Evolutionary conservation across 1,140 invertebrate species (phyloP).

Genomic region (Cotesia chilonis): DNA sequence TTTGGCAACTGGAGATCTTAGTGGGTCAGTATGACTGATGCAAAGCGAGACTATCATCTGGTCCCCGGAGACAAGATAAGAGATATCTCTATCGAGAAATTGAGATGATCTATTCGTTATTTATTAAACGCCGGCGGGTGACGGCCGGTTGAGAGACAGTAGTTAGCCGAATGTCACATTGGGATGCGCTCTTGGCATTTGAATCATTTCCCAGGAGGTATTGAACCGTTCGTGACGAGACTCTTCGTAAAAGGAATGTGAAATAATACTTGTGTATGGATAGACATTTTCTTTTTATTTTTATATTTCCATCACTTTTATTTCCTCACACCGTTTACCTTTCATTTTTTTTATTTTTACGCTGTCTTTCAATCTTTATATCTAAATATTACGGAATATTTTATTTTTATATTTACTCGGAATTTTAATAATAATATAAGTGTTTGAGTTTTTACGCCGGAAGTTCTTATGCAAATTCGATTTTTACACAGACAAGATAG

Average conservation of each 20-base stretch:
- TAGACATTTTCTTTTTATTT: not conserved
- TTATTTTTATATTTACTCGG: no score
- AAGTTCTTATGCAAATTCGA: no score
- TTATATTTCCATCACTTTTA: not conserved
- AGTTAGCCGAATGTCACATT: conserved; percentile 22
- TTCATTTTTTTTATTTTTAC: not conserved
- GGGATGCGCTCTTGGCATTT: conserved; percentile 8
- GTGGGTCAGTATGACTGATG: not conserved
- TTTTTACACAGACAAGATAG: no score
- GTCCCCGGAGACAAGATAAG: not conserved
- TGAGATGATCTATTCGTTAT: conserved; percentile 17
- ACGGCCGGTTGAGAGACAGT: conserved; percentile 24
- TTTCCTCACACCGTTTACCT: not conserved
- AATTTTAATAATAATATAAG: no score
- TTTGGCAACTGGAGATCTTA: not conserved
- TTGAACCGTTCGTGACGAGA: conserved; percentile 5
- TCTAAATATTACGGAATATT: no score
- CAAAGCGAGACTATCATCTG: not conserved
- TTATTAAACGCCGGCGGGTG: conserved; percentile 26
- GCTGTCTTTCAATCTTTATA: not conserved
- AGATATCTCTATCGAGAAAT: conserved; percentile 6
- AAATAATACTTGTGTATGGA: not conserved
- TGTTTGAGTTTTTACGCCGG: no score
- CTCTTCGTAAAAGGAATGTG: not conserved
- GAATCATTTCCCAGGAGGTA: conserved; percentile 25